Conservation (phyloP, 1,140 invertebrate genomes). For the Drosophila rufa region DNA sequence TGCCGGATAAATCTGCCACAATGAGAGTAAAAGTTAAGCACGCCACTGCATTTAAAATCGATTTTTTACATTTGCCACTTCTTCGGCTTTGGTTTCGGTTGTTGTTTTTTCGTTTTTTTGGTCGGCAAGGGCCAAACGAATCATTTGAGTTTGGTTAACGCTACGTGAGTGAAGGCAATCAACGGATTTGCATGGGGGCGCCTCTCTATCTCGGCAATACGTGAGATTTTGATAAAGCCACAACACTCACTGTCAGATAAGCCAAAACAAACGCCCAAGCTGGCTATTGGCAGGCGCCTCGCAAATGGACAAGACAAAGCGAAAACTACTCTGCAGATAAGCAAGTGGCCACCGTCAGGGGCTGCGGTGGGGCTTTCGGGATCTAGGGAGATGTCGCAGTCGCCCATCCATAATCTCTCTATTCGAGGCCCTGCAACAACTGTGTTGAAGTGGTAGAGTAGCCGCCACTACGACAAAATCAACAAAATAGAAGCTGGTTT, state of each 20-base stretch:
- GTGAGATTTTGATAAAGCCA: constrained; percentile 74
- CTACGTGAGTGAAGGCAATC: constrained; percentile 73
- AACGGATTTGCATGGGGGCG: constrained; percentile 62
- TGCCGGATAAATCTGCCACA: constrained; percentile 39
- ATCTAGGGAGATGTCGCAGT: constrained; percentile 2
- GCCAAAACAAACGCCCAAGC: constrained; percentile 44
- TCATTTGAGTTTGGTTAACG: constrained; percentile 20
- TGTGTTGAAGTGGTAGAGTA: constrained; percentile 16
- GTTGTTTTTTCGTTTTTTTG: neutral
- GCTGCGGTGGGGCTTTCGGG: constrained; percentile 7
- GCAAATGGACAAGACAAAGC: constrained; percentile 44
- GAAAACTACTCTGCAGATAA: constrained; percentile 61
- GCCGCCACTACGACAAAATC: constrained; percentile 15
- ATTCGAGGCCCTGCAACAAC: constrained; percentile 22
- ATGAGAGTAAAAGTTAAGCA: constrained; percentile 72
- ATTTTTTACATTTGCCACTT: constrained; percentile 53
- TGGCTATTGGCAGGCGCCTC: constrained; percentile 28
- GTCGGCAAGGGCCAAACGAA: constrained; percentile 39
- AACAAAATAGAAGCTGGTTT: constrained; percentile 69
- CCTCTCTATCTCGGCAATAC: constrained; percentile 58
- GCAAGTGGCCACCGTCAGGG: constrained; percentile 46
- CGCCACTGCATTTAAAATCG: constrained; percentile 64
- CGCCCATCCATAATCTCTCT: constrained; percentile 9
- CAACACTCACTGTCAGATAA: constrained; percentile 50
- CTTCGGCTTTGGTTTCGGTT: constrained; percentile 7